phyloP scores from a whole-genome alignment of 2,888 invertebrate species.

The Lomographa bimaculata region DNA sequence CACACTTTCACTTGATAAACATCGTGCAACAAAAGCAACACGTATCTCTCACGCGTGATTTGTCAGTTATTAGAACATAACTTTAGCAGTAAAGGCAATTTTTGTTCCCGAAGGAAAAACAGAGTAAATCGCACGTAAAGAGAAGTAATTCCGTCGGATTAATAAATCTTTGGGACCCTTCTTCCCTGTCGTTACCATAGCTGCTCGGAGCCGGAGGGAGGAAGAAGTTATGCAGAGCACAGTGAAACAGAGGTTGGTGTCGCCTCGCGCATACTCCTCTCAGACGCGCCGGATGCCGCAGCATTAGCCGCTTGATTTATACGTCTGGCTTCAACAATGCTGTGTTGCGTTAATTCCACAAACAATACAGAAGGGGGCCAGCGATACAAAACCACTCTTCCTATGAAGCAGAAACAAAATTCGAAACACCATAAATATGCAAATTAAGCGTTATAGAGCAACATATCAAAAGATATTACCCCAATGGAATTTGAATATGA shows the following conservation, averaged over 20 bases:
- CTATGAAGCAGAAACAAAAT: slow-evolving; percentile 44
- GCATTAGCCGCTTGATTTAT: slow-evolving; percentile 79
- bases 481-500: slow-evolving; percentile 56
- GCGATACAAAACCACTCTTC: slow-evolving; percentile 43
- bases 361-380: slow-evolving; percentile 61
- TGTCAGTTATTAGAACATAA: slow-evolving; percentile 12
- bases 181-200: slow-evolving; percentile 55
- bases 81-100: slow-evolving; percentile 10
- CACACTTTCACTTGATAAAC: slow-evolving; percentile 30
- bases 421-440: slow-evolving; percentile 56
- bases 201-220: slow-evolving; percentile 23
- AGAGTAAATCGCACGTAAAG: slow-evolving; percentile 33
- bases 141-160: slow-evolving; percentile 63
- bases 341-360: slow-evolving; percentile 65
- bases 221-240: slow-evolving; percentile 32
- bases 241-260: slow-evolving; percentile 57
- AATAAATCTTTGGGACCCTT: slow-evolving; percentile 68
- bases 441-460: slow-evolving; percentile 48
- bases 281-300: slow-evolving; percentile 74
- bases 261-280: slow-evolving; percentile 55
- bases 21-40: slow-evolving; percentile 10
- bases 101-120: slow-evolving; percentile 20
- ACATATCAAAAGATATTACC: slow-evolving; percentile 54
- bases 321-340: slow-evolving; percentile 69
- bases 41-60: slow-evolving; percentile 22